Evolutionary conservation across 2,113 vertebrate species (phyloP).

Genomic region (Mohoua ochrocephala): DNA sequence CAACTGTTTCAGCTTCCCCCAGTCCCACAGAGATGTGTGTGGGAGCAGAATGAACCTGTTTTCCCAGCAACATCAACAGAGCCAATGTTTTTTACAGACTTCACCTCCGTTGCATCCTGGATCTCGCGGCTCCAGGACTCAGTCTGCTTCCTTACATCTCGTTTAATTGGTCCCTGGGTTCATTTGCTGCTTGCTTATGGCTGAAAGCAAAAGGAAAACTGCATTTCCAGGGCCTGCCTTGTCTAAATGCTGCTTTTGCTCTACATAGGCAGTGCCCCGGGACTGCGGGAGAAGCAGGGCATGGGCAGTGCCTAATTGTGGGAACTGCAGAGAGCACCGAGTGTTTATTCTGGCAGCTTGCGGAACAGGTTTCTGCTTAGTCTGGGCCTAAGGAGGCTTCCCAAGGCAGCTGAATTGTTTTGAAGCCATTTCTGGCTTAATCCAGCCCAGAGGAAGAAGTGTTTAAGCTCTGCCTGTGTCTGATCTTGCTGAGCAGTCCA

Average conservation of each 20-base stretch:
- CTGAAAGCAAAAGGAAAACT: neutral
- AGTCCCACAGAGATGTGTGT: accelerated
- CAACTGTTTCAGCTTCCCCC: neutral
- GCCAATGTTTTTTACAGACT: neutral
- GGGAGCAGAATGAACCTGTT: neutral
- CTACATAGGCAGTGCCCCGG: neutral
- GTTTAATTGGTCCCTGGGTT: constrained; percentile 16
- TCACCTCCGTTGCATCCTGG: neutral
- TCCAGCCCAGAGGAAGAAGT: neutral
- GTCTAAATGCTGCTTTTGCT: constrained; percentile 11
- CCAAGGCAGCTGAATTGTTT: neutral
- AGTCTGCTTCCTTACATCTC: neutral
- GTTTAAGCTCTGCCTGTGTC: neutral
- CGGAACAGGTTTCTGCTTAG: neutral
- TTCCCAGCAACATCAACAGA: neutral
- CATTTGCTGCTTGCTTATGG: neutral
- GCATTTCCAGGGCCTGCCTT: neutral
- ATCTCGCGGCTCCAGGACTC: neutral
- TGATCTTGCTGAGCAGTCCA: neutral
- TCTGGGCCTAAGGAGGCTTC: neutral
- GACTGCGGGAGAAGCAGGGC: neutral
- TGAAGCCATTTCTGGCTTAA: neutral
- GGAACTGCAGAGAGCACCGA: neutral
- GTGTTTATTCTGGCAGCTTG: neutral
- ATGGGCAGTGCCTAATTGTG: neutral